Conservation (phyloP, 2,113 vertebrate genomes). For the Benitochromis conjunctus region DNA sequence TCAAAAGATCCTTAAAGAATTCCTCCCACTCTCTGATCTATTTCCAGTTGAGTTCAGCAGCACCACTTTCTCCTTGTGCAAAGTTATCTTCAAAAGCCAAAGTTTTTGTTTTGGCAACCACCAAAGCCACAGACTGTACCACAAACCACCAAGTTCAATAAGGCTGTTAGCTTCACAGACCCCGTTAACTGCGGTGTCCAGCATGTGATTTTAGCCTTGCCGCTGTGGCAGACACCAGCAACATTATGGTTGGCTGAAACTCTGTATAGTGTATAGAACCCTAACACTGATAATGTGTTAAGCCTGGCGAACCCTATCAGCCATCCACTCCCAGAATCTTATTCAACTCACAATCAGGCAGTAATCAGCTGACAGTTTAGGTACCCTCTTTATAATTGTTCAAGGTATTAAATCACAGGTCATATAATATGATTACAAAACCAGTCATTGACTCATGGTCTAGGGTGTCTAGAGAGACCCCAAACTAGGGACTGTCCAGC, state of each 20-base stretch:
- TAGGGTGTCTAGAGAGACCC: background rate
- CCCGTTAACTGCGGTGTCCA: background rate
- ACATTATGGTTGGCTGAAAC: background rate
- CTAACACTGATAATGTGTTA: background rate
- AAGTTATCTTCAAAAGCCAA: accelerated
- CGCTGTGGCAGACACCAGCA: background rate
- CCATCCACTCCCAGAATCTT: background rate
- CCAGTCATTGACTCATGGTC: background rate
- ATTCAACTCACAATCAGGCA: background rate
- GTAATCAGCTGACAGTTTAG: background rate
- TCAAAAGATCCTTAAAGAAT: background rate
- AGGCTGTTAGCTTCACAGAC: background rate
- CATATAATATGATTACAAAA: background rate
- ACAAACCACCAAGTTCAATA: background rate
- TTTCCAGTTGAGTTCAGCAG: background rate
- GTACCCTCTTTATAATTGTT: background rate
- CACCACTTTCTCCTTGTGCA: background rate
- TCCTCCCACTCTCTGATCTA: background rate
- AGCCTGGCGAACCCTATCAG: background rate
- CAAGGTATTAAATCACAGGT: background rate
- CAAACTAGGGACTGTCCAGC: accelerated
- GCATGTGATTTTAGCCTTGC: background rate
- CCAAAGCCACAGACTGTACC: background rate
- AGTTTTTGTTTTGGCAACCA: background rate
- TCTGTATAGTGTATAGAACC: background rate